These are phyloP conservation scores for Tethya wilhelma DNA, from an alignment of 37 sponge, comb jelly and placozoan genomes.

Conservation along the genomic window DNA sequence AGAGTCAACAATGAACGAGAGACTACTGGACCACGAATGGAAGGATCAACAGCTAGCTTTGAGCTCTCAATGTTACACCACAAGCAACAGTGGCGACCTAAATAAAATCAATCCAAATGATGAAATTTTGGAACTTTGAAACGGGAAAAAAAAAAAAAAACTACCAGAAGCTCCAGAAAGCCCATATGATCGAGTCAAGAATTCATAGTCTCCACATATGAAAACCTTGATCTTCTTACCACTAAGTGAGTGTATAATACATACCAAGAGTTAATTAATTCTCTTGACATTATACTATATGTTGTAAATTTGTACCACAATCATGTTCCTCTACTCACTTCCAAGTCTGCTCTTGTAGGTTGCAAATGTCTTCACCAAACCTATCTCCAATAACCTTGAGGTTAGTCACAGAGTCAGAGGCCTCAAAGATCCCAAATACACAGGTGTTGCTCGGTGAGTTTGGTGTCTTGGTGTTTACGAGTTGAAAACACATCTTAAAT, in stretches of 20 bases:
- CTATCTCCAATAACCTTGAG: constrained; percentile 25
- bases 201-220: constrained; percentile 50
- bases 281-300: no score
- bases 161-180: constrained; percentile 46
- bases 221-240: constrained; percentile 25
- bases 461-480: constrained; percentile 19
- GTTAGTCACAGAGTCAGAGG: constrained; percentile 33
- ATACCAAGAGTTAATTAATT: not conserved
- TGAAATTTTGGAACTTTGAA: not conserved
- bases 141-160: not conserved
- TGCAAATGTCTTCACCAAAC: constrained; percentile 2
- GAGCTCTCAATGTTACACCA: constrained; percentile 29
- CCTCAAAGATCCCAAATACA: constrained; percentile 40
- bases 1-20: not conserved
- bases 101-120: no score
- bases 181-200: constrained; percentile 23
- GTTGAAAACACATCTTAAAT: constrained; percentile 54
- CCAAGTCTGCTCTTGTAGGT: constrained; percentile 14
- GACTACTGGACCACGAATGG: not conserved
- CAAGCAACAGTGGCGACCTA: constrained; percentile 62
- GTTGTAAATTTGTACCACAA: not conserved
- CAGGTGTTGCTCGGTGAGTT: constrained; percentile 44
- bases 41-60: not conserved
- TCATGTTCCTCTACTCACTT: constrained; percentile 25
- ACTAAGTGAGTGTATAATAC: constrained; percentile 12